Base-by-base conservation (phyloP, 2,888 invertebrate species). In the Drosophila cracens region DNA sequence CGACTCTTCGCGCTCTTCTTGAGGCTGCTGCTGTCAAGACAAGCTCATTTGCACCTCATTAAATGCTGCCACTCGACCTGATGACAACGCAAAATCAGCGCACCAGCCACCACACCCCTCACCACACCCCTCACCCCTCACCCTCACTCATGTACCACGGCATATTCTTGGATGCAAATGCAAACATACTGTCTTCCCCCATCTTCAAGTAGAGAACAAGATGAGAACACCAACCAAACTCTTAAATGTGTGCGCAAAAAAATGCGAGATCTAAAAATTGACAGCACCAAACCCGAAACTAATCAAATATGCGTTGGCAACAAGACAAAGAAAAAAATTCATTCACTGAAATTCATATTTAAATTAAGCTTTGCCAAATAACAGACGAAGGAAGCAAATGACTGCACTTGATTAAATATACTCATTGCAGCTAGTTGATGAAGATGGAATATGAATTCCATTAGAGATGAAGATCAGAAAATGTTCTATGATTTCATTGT, bases 1-100 rank as follows among this genome's bases (percentile, higher is more conserved):
- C 89, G 76, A 74, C 88, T 82, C 85, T 71, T 70, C 54, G 60
- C 65, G 58, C 63, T 76, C 70, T 62, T 64, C 64, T 70, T 74
- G 64, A 29, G 54, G 52, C 66, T 71, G 49, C 49, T 16, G 21
- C 21, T 54, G 81, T 77, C 82, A 68, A 74, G 73, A 84, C 87
- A 90, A 84, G 84, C 91, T 90, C 90, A 90, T 90, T 90, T 90
- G 89, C 90, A 90, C 89, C 90, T 90, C 90, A 90, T 90, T 90
- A 89, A 90, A 90, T 87, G 79, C 83, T 84, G 86, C 76, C 82
- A 87, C 87, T 89, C 89, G 86, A 88, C 86, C 84, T 78, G 85
- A 87, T 87, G 87, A 82, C 74, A 70, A 79, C 77, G 66, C 68
- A 65, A 79, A 78, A 76, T 63, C 82, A 79, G 51, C 75, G 56